phyloP scores from a whole-genome alignment of 2,797 vertebrate genomes.

The Kryptolebias ocellatus region DNA sequence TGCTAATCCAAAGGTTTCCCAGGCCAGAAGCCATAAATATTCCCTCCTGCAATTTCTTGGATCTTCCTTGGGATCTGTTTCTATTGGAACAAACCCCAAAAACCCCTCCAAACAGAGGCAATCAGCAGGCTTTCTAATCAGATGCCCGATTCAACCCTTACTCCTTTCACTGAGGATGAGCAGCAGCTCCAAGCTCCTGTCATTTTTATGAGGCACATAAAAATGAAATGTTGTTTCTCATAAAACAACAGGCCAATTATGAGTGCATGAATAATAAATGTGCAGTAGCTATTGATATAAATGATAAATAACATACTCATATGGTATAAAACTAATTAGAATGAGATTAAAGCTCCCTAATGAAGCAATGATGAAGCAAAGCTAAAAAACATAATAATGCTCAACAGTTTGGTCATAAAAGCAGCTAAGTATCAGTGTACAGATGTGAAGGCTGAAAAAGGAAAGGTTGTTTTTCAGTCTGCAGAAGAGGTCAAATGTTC shows the following conservation, averaged over 20 bases:
- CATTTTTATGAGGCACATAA: slow-evolving; percentile 2
- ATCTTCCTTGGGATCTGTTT: not conserved
- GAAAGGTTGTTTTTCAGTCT: no score
- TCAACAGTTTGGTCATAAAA: not conserved
- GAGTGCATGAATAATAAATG: not conserved
- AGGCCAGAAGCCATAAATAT: not conserved
- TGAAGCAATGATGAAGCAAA: not conserved
- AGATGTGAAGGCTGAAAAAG: no score
- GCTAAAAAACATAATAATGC: not conserved
- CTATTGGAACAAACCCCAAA: not conserved
- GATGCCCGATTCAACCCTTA: no score
- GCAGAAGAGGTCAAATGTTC: no score
- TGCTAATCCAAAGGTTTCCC: not conserved
- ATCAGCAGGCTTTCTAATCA: not conserved
- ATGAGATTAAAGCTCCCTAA: not conserved
- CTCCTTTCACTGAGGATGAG: not conserved
- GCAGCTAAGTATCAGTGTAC: no score
- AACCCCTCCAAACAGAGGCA: not conserved
- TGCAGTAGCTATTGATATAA: not conserved
- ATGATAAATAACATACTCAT: not conserved
- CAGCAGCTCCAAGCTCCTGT: not conserved
- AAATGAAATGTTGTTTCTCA: not conserved
- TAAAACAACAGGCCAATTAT: not conserved
- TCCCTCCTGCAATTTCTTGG: not conserved
- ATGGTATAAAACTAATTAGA: not conserved